phyloP scores from a whole-genome alignment of 2,113 vertebrate genomes.

The Ammodramus savannarum region DNA sequence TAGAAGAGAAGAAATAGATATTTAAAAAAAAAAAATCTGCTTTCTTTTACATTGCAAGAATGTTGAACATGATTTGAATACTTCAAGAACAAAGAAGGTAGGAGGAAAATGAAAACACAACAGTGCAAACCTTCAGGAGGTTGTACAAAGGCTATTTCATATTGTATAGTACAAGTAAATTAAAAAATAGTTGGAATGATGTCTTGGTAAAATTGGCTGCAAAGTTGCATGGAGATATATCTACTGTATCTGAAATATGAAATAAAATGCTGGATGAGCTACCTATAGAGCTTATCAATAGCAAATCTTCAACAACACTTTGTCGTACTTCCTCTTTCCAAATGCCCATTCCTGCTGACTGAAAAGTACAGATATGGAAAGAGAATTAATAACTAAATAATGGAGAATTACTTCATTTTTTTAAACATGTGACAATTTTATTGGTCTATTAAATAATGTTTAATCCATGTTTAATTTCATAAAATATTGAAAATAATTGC shows the following conservation, averaged over 20 bases:
- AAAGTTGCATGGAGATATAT: background rate
- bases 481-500: background rate
- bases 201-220: background rate
- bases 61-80: background rate
- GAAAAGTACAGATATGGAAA: background rate
- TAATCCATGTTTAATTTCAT: background rate
- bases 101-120: background rate
- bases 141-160: background rate
- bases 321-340: background rate
- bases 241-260: background rate
- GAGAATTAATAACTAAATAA: background rate
- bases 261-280: background rate
- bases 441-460: background rate
- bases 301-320: background rate
- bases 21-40: background rate
- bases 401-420: background rate
- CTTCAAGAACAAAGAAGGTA: background rate
- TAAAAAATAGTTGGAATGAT: background rate
- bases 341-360: background rate
- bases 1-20: background rate
- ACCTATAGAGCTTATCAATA: background rate
- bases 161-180: background rate
- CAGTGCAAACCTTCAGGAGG: background rate
- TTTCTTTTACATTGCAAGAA: background rate
- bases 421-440: fast-evolving